Conservation (phyloP, 2,113 vertebrate species). For the Coregonus clupeaformis region DNA sequence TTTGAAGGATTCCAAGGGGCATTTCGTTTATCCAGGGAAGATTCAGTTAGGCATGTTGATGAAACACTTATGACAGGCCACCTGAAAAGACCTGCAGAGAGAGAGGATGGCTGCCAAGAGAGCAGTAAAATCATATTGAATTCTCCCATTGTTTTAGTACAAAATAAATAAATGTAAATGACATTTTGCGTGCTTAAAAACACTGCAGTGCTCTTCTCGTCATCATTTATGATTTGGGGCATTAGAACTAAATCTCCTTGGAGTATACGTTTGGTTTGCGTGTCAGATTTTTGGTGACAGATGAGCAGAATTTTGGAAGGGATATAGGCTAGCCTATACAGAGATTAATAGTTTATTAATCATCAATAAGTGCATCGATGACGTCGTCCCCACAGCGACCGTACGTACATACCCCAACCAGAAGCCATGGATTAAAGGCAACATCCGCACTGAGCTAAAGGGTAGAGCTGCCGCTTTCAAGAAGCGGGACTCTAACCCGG, state of each 20-base stretch:
- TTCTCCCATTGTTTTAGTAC: too few species aligned
- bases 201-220: background rate
- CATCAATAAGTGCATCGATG: too few species aligned
- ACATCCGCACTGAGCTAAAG: too few species aligned
- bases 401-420: too few species aligned
- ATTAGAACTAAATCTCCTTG: conserved; percentile 8
- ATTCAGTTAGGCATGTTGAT: conserved; percentile 33
- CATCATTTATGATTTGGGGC: background rate
- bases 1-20: conserved; percentile 66
- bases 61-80: conserved; percentile 25
- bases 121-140: too few species aligned
- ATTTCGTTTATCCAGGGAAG: conserved; percentile 31
- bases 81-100: background rate
- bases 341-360: conserved; percentile 18
- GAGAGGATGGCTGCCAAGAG: background rate
- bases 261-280: conserved; percentile 9
- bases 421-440: too few species aligned
- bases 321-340: background rate
- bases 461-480: too few species aligned
- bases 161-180: too few species aligned
- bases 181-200: background rate
- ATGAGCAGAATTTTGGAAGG: background rate
- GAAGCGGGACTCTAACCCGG: too few species aligned
- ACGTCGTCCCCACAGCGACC: too few species aligned
- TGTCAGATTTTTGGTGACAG: conserved; percentile 20